Evolutionary conservation across 2,797 vertebrate genomes (phyloP).

Genomic region (Darevskia nairensis): DNA sequence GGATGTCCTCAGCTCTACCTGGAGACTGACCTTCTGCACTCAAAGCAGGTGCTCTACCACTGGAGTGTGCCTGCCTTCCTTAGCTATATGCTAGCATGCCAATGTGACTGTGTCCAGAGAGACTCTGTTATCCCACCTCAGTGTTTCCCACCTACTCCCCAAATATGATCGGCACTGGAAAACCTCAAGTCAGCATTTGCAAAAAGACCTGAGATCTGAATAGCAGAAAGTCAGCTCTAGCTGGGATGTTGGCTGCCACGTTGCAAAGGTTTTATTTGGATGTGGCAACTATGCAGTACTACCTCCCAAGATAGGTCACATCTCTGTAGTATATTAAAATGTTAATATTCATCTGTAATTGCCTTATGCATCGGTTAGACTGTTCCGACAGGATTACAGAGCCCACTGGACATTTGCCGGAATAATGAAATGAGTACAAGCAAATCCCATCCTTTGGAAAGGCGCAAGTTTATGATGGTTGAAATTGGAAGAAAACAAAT

Average conservation of each 20-base stretch:
- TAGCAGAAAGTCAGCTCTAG: not conserved
- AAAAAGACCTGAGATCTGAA: not conserved
- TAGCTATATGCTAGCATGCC: not conserved
- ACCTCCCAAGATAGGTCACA: not conserved
- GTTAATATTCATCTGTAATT: slow-evolving; percentile 13
- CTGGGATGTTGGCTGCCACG: not conserved
- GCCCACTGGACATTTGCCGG: not conserved
- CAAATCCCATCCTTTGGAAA: not conserved
- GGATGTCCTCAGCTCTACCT: too few relatives aligned
- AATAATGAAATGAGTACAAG: slow-evolving; percentile 2
- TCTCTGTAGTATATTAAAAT: not conserved
- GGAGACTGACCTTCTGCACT: too few relatives aligned
- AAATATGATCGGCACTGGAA: not conserved
- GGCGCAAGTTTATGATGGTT: slow-evolving; percentile 7
- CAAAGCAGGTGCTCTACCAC: too few relatives aligned
- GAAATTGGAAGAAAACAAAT: slow-evolving; percentile 9
- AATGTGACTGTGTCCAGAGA: not conserved
- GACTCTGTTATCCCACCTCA: too few relatives aligned
- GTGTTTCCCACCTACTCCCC: not conserved
- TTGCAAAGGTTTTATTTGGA: not conserved
- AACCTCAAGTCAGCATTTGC: not conserved
- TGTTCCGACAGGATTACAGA: not conserved
- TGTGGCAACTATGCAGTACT: not conserved
- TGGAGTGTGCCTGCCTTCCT: too few relatives aligned
- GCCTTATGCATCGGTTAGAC: slow-evolving; percentile 6